Percentiles rank a stretch among this genome's conserved stretches.
Conservation (phyloP, 2,113 vertebrate species). For the Planiliza haematocheilus region DNA sequence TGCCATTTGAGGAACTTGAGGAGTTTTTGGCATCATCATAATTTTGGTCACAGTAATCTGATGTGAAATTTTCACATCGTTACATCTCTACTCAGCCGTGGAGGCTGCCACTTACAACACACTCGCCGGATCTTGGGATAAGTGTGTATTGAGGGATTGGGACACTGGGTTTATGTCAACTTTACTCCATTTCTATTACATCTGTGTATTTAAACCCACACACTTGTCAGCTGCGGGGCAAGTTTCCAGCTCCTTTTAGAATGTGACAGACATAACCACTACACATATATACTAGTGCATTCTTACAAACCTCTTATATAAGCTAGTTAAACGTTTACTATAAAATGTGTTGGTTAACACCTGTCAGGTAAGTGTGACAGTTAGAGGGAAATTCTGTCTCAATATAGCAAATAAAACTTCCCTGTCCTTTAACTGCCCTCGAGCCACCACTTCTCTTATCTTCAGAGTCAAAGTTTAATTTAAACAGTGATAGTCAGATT, state of each 20-base stretch:
- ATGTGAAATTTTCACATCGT: too few relatives aligned
- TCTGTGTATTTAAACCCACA: conserved; percentile 3
- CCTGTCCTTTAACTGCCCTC: background rate
- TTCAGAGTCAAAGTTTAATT: background rate
- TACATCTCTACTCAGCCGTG: too few relatives aligned
- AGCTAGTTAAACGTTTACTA: conserved; percentile 16
- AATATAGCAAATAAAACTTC: background rate
- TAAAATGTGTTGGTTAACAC: conserved; percentile 30
- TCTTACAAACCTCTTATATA: background rate
- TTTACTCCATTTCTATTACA: too few relatives aligned
- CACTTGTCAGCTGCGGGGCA: conserved; percentile 1
- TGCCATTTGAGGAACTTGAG: too few relatives aligned
- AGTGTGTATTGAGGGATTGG: too few relatives aligned
- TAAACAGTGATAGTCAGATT: background rate
- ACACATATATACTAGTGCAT: too few relatives aligned
- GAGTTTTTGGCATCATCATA: too few relatives aligned
- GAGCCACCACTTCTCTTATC: background rate
- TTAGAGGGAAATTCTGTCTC: conserved; percentile 4
- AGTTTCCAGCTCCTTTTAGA: conserved; percentile 2
- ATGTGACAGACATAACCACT: background rate
- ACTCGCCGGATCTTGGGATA: too few relatives aligned
- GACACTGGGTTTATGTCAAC: too few relatives aligned
- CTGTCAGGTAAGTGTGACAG: conserved; percentile 7
- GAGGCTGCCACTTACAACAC: too few relatives aligned
- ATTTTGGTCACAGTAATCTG: too few relatives aligned